phyloP scores from a whole-genome alignment of 2,113 vertebrate species.

The Oncorhynchus masou region DNA sequence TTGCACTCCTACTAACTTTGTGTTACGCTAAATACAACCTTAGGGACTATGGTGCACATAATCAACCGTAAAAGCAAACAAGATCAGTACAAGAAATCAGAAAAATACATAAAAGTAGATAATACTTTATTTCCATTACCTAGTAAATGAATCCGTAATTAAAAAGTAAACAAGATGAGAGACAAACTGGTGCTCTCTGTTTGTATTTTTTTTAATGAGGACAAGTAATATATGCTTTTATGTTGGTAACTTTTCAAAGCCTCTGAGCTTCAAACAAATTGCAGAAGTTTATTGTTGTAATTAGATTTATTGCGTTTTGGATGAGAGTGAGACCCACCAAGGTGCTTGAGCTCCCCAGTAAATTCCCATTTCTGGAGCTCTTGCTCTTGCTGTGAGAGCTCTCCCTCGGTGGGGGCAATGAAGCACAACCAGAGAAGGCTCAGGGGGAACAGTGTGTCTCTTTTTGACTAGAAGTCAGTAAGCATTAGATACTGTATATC shows the following conservation, averaged over 20 bases:
- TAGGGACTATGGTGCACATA: too few relatives aligned
- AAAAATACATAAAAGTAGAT: background rate
- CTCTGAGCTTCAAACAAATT: slow-evolving; percentile 5
- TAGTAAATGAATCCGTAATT: background rate
- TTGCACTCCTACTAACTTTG: too few relatives aligned
- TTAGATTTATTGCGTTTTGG: background rate
- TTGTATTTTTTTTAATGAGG: background rate
- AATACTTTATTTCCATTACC: background rate
- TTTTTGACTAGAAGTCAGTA: too few relatives aligned
- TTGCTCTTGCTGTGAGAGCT: too few relatives aligned
- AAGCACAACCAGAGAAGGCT: too few relatives aligned
- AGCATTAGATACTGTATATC: too few relatives aligned
- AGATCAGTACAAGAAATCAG: background rate
- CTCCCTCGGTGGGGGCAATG: too few relatives aligned
- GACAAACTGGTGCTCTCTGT: background rate
- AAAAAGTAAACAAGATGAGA: background rate
- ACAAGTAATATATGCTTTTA: background rate
- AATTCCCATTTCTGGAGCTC: too few relatives aligned
- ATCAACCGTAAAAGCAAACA: background rate
- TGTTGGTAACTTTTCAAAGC: background rate
- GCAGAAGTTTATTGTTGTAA: background rate
- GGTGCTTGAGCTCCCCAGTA: background rate
- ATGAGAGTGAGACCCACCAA: background rate
- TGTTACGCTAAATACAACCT: too few relatives aligned
- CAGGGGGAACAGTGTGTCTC: too few relatives aligned